Evolutionary conservation across 2,888 invertebrate genomes (phyloP), one percentile per base, ranked within the genome.

Genomic region (Eretmocerus hayati): DNA sequence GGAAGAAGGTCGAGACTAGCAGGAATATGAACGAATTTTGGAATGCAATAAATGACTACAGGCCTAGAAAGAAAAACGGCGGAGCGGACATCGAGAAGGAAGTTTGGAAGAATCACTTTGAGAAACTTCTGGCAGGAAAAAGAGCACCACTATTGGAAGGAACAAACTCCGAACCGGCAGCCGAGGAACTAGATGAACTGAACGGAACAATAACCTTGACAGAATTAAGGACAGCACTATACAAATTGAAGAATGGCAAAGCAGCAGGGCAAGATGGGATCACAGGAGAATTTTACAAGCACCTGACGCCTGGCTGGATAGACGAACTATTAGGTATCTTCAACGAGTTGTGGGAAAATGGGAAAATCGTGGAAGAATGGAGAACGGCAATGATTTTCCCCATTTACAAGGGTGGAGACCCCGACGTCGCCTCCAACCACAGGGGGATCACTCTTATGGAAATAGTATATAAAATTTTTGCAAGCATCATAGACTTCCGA

Each of bases 201-300:
- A n/a, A n/a, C n/a, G n/a, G n/a, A n/a, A n/a, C n/a, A n/a, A n/a
- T n/a, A n/a, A n/a, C n/a, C n/a, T n/a, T 41, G 30, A n/a, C 8
- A 2, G 16, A 15, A 9, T 11, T n/a, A n/a, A n/a, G n/a, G n/a
- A n/a, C n/a, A n/a, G n/a, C 13, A 31, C 4, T 42, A 15, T 13
- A 15, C 13, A 20, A 16, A 26, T 16, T 42, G 13, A 40, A 31
- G 20, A 31, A 21, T 6, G 13, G 30, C 3, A 41, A 50, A 23
- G 50, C 50, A 13, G 33, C 23, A 5, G 42, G 45, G 5, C 41
- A 45, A 32, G 45, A 50, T 11, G 50, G 42, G 4, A 20, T 45
- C 2, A 2, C 36, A 8, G 36, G 2, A 2, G 41, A 41, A 36
- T 50, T 33, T 11, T 11, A 45, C 4, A 30, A 36, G 20, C 13